Evolutionary conservation across 2,888 invertebrate species (phyloP).

Genomic region (Eilema sororculum): DNA sequence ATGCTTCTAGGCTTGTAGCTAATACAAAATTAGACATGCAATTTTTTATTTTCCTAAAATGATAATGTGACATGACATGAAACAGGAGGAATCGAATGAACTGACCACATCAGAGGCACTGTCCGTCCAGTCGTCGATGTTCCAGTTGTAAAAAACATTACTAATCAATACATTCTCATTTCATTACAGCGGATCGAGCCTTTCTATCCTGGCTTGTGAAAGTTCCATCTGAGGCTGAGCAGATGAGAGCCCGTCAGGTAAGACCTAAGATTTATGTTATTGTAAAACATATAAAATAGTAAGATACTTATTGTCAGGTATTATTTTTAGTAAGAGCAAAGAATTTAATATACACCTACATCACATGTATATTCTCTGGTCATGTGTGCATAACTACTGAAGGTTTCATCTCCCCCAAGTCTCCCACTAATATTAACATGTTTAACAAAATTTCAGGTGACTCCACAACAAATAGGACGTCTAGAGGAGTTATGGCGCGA

Average conservation of each 20-base stretch:
- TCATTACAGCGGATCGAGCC: constrained; percentile 92
- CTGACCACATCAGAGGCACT: too few relatives aligned
- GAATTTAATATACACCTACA: too few relatives aligned
- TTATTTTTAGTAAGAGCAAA: too few relatives aligned
- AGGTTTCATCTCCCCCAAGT: not conserved
- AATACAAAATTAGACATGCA: not conserved
- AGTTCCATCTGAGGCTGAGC: constrained; percentile 98
- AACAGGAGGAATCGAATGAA: too few relatives aligned
- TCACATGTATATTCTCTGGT: not conserved
- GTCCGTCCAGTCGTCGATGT: too few relatives aligned
- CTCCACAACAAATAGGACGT: constrained; percentile 98
- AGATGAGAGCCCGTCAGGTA: constrained; percentile 96
- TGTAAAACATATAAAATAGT: not conserved
- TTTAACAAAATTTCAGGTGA: constrained; percentile 86
- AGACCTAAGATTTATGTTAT: constrained; percentile 22
- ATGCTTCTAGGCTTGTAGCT: not conserved
- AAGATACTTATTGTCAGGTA: too few relatives aligned
- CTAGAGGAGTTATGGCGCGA: constrained; percentile 99
- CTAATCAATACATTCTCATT: not conserved
- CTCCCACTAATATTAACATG: not conserved
- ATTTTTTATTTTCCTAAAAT: not conserved
- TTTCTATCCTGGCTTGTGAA: constrained; percentile 99
- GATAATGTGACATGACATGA: too few relatives aligned
- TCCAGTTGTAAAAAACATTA: not conserved
- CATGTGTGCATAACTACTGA: not conserved